Conservation (phyloP, 1,140 invertebrate genomes). For the Procambarus virginalis region DNA sequence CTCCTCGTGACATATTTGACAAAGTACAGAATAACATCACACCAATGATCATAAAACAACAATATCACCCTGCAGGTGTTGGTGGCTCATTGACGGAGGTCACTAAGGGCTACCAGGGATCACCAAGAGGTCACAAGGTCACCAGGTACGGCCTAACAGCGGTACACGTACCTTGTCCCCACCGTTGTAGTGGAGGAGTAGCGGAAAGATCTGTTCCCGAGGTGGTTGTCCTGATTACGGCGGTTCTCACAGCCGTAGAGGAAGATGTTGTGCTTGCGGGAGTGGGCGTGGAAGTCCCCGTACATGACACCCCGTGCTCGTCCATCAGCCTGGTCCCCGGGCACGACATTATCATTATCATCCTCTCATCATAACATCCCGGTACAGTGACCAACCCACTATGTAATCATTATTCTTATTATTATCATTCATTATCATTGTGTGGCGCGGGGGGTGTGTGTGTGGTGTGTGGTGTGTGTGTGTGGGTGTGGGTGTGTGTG, state of each 20-base stretch:
- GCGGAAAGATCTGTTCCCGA: slow-evolving; percentile 71
- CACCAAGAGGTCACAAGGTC: no score
- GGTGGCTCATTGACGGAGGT: neutral
- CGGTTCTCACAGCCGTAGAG: slow-evolving; percentile 96
- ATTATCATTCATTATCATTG: no score
- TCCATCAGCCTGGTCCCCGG: slow-evolving; percentile 82
- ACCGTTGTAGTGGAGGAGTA: slow-evolving; percentile 70
- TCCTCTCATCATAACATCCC: no score
- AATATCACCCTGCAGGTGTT: neutral
- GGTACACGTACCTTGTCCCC: slow-evolving; percentile 62
- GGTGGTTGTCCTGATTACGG: slow-evolving; percentile 80
- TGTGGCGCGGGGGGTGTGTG: neutral
- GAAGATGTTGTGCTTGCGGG: slow-evolving; percentile 94
- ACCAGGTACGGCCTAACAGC: neutral
- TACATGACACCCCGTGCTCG: slow-evolving; percentile 95
- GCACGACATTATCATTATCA: no score
- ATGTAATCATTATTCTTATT: no score
- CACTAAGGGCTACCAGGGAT: no score
- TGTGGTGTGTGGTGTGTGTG: no score
- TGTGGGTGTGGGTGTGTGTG: neutral
- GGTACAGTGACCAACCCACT: no score
- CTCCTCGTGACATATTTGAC: no score
- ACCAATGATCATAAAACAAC: no score
- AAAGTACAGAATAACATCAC: no score
- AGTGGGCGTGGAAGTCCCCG: slow-evolving; percentile 97